Conservation (phyloP, 1,140 invertebrate genomes). For the Zaprionus vittiger region DNA sequence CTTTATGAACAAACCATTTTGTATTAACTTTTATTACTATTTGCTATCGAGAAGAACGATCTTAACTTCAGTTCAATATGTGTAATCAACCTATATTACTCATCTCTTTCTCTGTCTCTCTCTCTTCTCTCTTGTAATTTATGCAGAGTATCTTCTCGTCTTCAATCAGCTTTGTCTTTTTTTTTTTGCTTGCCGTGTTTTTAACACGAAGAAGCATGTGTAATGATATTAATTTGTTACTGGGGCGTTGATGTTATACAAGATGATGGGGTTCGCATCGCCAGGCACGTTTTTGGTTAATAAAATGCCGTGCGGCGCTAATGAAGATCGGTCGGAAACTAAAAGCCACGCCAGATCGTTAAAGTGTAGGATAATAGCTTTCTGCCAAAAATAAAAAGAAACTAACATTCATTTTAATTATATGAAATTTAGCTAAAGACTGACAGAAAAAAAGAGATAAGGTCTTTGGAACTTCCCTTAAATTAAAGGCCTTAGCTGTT, state of each 20-base stretch:
- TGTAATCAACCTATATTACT: background rate
- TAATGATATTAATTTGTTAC: slow-evolving; percentile 67
- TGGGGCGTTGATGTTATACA: slow-evolving; percentile 42
- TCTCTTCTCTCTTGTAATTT: background rate
- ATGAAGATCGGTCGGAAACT: slow-evolving; percentile 50
- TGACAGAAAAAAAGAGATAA: background rate
- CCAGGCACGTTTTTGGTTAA: slow-evolving; percentile 21
- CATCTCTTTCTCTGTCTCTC: background rate
- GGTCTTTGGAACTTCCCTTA: too few relatives aligned
- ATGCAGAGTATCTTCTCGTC: slow-evolving; percentile 1
- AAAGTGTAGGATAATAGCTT: background rate
- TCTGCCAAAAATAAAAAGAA: background rate
- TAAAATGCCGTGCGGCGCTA: slow-evolving; percentile 38
- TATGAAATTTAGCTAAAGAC: background rate
- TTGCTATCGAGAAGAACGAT: background rate
- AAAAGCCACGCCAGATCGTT: slow-evolving; percentile 10
- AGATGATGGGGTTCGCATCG: slow-evolving; percentile 24
- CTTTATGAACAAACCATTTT: background rate
- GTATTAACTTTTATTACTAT: background rate
- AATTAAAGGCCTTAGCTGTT: background rate
- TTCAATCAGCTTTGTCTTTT: background rate
- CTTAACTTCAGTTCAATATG: background rate
- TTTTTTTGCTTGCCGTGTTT: slow-evolving; percentile 14
- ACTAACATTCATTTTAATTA: slow-evolving; percentile 11
- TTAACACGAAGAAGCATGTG: slow-evolving; percentile 28